Percentiles rank a stretch among this genome's conserved stretches.
These are phyloP conservation scores for Psittacula cyanocephala DNA, from an alignment of 2,113 vertebrate species.

Conservation along the genomic window DNA sequence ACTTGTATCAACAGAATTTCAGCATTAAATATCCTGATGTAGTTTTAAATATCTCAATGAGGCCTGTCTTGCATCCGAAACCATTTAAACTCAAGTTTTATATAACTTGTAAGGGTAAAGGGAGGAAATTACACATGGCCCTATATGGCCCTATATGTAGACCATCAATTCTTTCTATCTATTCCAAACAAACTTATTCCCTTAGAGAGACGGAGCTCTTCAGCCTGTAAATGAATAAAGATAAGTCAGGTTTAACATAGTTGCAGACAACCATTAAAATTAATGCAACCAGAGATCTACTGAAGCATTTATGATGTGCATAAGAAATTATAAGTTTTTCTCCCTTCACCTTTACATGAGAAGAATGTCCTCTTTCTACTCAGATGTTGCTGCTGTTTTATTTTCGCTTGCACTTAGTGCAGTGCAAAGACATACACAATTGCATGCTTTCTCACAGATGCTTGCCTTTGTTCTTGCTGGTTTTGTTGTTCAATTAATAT, in stretches of 20 bases:
- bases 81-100: background rate
- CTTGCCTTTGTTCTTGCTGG: slow-evolving; percentile 8
- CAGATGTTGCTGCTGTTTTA: background rate
- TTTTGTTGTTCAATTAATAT: slow-evolving; percentile 54
- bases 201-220: background rate
- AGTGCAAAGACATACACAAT: background rate
- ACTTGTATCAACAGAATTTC: background rate
- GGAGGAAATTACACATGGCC: background rate
- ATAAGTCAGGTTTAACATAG: background rate
- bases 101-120: background rate
- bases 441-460: background rate
- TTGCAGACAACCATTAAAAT: background rate
- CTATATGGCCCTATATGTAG: background rate
- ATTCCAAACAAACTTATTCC: background rate
- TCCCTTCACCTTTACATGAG: background rate
- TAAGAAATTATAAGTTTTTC: background rate
- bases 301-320: background rate
- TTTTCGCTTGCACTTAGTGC: background rate
- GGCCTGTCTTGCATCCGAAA: background rate
- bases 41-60: background rate
- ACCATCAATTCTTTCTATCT: background rate
- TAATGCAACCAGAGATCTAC: background rate
- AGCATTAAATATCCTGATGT: background rate
- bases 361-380: background rate
- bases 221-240: background rate